These are phyloP conservation scores for Galendromus occidentalis DNA, from an alignment of 1,140 invertebrate genomes.

Conservation along the genomic window DNA sequence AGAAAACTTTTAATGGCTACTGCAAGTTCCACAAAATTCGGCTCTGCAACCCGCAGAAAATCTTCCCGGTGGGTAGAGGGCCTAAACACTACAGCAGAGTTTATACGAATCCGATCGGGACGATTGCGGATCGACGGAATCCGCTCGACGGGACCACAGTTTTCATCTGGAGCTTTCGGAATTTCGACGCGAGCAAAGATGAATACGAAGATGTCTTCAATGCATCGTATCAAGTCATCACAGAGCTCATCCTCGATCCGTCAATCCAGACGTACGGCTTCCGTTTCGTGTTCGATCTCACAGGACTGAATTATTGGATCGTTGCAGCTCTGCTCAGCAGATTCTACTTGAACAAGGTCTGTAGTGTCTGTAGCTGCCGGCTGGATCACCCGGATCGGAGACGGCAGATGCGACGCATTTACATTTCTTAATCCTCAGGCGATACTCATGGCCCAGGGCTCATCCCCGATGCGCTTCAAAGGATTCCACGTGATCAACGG, in stretches of 20 bases:
- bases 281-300: not conserved
- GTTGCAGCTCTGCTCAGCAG: not conserved
- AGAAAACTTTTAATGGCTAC: not conserved
- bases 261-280: not conserved
- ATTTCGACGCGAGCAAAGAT: too few relatives aligned
- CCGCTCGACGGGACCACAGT: not conserved
- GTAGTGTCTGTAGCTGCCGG: too few relatives aligned
- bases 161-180: not conserved
- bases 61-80: not conserved
- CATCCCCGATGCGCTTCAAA: too few relatives aligned
- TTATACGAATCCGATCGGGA: not conserved
- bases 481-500: too few relatives aligned
- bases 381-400: too few relatives aligned
- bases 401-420: too few relatives aligned
- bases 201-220: too few relatives aligned
- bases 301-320: not conserved
- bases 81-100: not conserved
- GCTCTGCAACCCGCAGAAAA: not conserved
- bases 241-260: not conserved
- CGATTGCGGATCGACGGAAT: not conserved
- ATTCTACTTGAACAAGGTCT: not conserved
- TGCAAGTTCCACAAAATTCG: not conserved
- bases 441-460: too few relatives aligned
- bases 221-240: too few relatives aligned
- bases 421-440: too few relatives aligned